A percentile compares a stretch with the other conserved stretches of the same genome.
These are phyloP conservation scores for Eueides isabella DNA, from an alignment of 1,140 invertebrate species.

Conservation along the genomic window DNA sequence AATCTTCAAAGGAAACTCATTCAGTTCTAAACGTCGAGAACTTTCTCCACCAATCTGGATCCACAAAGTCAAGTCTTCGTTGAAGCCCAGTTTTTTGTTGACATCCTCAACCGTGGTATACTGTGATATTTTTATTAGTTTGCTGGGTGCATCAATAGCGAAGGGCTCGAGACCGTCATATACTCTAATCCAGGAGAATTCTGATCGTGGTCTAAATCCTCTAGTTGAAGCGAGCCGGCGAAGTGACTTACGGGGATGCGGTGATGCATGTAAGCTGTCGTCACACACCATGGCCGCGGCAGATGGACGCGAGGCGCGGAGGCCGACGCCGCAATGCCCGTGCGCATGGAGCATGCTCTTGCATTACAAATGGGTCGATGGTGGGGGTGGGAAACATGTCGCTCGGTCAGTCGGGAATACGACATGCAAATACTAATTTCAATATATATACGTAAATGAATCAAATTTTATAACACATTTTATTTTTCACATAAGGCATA, in stretches of 20 bases:
- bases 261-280: constrained; percentile 65
- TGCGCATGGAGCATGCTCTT: constrained; percentile 61
- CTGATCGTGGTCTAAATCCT: constrained; percentile 72
- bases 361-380: constrained; percentile 77
- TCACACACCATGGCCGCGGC: constrained; percentile 73
- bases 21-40: constrained; percentile 80
- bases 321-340: constrained; percentile 68
- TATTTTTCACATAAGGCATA: too few relatives aligned
- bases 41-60: constrained; percentile 85
- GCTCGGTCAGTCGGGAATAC: constrained; percentile 74
- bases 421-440: constrained; percentile 56
- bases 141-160: constrained; percentile 71
- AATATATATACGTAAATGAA: constrained; percentile 22
- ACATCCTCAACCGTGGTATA: constrained; percentile 84
- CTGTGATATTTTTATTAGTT: constrained; percentile 84
- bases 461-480: too few relatives aligned
- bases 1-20: constrained; percentile 83
- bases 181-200: constrained; percentile 83
- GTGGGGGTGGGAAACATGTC: constrained; percentile 79
- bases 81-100: constrained; percentile 83
- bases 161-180: constrained; percentile 83
- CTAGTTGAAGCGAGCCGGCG: constrained; percentile 83
- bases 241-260: constrained; percentile 72
- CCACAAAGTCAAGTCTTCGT: constrained; percentile 84
- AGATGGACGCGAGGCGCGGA: constrained; percentile 65